phyloP scores from a whole-genome alignment of 23 tunicate species.

The Halocynthia aurantium region DNA sequence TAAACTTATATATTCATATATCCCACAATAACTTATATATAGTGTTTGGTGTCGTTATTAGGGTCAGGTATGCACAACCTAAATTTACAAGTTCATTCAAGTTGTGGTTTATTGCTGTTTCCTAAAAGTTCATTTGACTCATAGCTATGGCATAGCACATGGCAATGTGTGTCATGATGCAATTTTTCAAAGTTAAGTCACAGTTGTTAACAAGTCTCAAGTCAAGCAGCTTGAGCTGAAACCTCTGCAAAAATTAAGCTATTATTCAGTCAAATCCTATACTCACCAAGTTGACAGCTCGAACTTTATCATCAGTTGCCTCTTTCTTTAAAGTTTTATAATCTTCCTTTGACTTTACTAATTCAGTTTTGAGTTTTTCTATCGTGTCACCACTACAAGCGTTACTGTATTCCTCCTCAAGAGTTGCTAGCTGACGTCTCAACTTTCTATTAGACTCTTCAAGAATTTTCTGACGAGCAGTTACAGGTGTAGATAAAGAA shows the following conservation, averaged over 20 bases:
- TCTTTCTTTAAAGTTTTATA: constrained; percentile 19
- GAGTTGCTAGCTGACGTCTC: constrained; percentile 44
- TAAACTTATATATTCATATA: too few relatives aligned
- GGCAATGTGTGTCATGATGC: too few relatives aligned
- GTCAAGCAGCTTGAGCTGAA: too few relatives aligned
- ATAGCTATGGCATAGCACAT: too few relatives aligned
- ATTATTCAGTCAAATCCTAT: background rate
- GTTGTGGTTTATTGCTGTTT: too few relatives aligned
- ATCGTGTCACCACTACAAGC: background rate
- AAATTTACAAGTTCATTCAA: too few relatives aligned
- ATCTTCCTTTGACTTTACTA: constrained; percentile 12
- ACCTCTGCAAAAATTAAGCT: background rate
- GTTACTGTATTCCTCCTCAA: constrained; percentile 33
- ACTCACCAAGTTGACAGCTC: constrained; percentile 32
- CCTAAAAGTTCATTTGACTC: too few relatives aligned
- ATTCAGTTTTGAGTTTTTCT: constrained; percentile 16
- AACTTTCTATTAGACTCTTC: constrained; percentile 67
- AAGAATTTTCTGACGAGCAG: constrained; percentile 83
- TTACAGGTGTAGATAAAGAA: constrained; percentile 76
- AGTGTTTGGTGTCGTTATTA: too few relatives aligned
- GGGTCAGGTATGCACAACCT: too few relatives aligned
- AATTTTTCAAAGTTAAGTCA: too few relatives aligned
- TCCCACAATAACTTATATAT: too few relatives aligned
- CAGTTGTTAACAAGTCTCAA: too few relatives aligned
- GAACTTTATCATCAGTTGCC: background rate